Conservation (phyloP, 2,888 invertebrate genomes). For the Morpho helenor region DNA sequence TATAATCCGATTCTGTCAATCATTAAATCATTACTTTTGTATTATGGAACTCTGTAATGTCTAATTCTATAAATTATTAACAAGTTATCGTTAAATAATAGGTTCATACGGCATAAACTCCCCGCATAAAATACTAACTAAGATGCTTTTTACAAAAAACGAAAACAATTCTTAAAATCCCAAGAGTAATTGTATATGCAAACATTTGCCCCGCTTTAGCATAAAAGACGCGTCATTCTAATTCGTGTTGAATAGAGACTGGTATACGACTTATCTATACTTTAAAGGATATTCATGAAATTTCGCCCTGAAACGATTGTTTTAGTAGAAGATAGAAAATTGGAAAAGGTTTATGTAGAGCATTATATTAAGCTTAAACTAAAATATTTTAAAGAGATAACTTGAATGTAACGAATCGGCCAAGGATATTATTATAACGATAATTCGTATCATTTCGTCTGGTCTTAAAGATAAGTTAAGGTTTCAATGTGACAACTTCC, state of each 20-base stretch:
- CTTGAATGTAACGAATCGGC: too few species aligned
- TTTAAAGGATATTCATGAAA: too few species aligned
- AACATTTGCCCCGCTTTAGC: conserved; percentile 2
- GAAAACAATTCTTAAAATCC: conserved; percentile 15
- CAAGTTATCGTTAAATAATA: neutral
- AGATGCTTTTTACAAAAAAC: neutral
- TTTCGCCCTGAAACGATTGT: too few species aligned
- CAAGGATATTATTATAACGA: conserved; percentile 3
- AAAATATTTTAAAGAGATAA: too few species aligned
- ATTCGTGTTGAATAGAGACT: conserved; percentile 2
- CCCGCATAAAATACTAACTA: too few species aligned
- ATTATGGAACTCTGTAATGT: too few species aligned
- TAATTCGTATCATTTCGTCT: conserved; percentile 5
- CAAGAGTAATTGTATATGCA: conserved; percentile 16
- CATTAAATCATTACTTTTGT: too few species aligned
- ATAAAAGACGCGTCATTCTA: neutral
- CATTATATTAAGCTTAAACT: neutral
- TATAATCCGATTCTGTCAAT: too few species aligned
- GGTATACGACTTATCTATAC: too few species aligned
- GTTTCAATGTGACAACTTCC: neutral
- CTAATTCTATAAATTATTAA: too few species aligned
- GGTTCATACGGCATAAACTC: neutral
- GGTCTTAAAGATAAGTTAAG: conserved; percentile 2
- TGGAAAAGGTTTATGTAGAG: neutral
- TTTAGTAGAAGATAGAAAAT: neutral